phyloP scores from a whole-genome alignment of 2,797 vertebrate species.

The Typhlichthys subterraneus region DNA sequence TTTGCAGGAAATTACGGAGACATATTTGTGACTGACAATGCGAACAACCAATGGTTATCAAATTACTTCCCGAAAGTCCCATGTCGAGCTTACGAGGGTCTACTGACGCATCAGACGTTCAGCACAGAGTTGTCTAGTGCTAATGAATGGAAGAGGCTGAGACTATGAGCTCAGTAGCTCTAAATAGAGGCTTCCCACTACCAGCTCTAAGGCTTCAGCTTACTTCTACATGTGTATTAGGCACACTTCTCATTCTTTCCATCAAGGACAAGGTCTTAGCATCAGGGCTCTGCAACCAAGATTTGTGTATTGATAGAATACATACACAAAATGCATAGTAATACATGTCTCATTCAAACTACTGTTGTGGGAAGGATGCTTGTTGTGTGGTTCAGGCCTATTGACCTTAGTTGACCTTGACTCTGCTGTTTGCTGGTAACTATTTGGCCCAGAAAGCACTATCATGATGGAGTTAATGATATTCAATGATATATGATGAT shows the following conservation, averaged over 20 bases:
- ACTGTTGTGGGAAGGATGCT: conserved; percentile 7
- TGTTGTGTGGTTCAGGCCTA: background rate
- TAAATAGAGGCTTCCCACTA: conserved; percentile 14
- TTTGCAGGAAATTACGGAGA: too few relatives aligned
- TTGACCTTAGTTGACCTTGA: conserved; percentile 29
- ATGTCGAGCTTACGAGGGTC: too few relatives aligned
- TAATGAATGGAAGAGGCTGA: conserved; percentile 9
- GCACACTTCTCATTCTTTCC: conserved; percentile 25
- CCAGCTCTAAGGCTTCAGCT: conserved; percentile 24
- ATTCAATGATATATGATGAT: too few relatives aligned
- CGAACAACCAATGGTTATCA: too few relatives aligned
- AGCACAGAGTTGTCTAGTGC: background rate
- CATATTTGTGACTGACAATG: too few relatives aligned
- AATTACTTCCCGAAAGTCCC: too few relatives aligned
- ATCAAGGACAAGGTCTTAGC: conserved; percentile 12
- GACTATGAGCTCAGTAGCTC: conserved; percentile 28
- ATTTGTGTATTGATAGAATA: conserved; percentile 13
- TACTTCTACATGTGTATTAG: conserved; percentile 38
- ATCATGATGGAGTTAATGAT: conserved; percentile 12
- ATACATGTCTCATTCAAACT: conserved; percentile 23
- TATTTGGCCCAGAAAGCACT: conserved; percentile 4
- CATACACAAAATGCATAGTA: background rate
- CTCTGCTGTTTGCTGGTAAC: conserved; percentile 7
- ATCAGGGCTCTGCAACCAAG: conserved; percentile 10
- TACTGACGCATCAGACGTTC: too few relatives aligned